Percentiles rank a stretch among this genome's conserved stretches.
Evolutionary conservation across 2,113 vertebrate species (phyloP).

Genomic region (Sylvietta virens): DNA sequence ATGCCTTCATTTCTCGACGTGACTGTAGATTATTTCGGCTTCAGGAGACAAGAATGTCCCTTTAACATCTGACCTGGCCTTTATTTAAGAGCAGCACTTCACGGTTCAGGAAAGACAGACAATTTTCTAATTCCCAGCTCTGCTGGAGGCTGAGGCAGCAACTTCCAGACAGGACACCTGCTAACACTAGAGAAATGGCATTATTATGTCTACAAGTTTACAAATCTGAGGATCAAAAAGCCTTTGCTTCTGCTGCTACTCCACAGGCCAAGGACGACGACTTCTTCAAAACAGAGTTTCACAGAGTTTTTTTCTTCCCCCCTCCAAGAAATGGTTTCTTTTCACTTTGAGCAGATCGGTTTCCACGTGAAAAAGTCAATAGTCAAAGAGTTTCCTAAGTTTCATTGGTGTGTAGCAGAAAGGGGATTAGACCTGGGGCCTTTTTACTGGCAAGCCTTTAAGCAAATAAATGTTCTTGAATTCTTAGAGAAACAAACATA

Average conservation of each 20-base stretch:
- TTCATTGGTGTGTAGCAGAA: constrained; percentile 64
- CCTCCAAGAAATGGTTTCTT: constrained; percentile 42
- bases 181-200: constrained; percentile 72
- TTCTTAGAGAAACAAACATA: constrained; percentile 53
- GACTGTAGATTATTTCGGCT: constrained; percentile 73
- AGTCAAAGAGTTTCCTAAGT: constrained; percentile 62
- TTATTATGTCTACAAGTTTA: constrained; percentile 76
- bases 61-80: constrained; percentile 76
- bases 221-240: constrained; percentile 75
- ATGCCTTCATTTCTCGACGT: constrained; percentile 64
- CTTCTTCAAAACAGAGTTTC: constrained; percentile 57
- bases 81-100: constrained; percentile 74
- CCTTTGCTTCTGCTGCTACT: constrained; percentile 65
- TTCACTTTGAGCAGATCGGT: constrained; percentile 60
- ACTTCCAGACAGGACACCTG: constrained; percentile 74
- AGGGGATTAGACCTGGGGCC: constrained; percentile 62
- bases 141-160: constrained; percentile 70
- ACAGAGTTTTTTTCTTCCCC: constrained; percentile 21
- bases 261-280: constrained; percentile 60
- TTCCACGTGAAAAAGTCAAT: constrained; percentile 70
- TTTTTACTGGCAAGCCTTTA: constrained; percentile 64
- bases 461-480: constrained; percentile 58
- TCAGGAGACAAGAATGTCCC: constrained; percentile 73
- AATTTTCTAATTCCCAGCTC: constrained; percentile 74
- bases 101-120: constrained; percentile 75